These are phyloP conservation scores for Ptilorrhoa leucosticta DNA, from an alignment of 2,113 vertebrate species.

Conservation along the genomic window DNA sequence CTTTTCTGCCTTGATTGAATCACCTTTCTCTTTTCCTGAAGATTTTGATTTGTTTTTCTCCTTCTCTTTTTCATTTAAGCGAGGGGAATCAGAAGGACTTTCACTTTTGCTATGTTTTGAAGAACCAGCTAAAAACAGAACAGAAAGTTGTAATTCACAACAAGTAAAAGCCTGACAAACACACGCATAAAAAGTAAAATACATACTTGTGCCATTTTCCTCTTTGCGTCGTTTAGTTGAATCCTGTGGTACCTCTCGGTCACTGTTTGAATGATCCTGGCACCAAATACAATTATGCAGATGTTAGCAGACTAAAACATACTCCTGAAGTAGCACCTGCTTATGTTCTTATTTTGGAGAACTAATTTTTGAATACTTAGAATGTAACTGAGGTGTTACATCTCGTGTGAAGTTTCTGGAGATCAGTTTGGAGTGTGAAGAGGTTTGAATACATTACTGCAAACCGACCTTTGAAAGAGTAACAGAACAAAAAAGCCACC, in stretches of 20 bases:
- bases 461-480: not conserved
- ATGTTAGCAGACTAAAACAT: not conserved
- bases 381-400: not conserved
- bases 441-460: not conserved
- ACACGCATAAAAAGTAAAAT: conserved; percentile 48
- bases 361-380: not conserved
- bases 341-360: not conserved
- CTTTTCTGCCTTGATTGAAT: conserved; percentile 87
- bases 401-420: not conserved
- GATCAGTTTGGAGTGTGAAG: not conserved
- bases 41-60: conserved; percentile 96
- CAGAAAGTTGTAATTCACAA: not conserved
- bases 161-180: not conserved
- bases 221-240: conserved; percentile 86
- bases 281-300: conserved; percentile 54
- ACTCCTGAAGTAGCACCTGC: not conserved
- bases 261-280: conserved; percentile 87
- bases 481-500: not conserved
- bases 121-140: conserved; percentile 74
- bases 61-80: conserved; percentile 86
- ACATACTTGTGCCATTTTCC: conserved; percentile 87
- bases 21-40: conserved; percentile 93
- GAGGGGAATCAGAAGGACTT: conserved; percentile 93
- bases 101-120: conserved; percentile 93
- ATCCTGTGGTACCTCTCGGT: conserved; percentile 83